Conservation (phyloP, 2,113 vertebrate genomes). For the Petromus typicus region DNA sequence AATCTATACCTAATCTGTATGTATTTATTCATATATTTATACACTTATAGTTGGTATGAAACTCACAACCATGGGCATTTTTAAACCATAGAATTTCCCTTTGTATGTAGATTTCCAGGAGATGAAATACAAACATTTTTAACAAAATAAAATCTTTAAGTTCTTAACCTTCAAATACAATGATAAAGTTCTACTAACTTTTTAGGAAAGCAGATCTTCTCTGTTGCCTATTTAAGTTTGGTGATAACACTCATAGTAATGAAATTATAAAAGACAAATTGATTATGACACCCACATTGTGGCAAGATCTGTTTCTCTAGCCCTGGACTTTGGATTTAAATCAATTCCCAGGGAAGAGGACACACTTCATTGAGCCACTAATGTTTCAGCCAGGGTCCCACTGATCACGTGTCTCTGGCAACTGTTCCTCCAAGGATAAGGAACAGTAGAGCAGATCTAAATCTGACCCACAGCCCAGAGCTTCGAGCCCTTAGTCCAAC, state of each 20-base stretch:
- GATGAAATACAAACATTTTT: background rate
- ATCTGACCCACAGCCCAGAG: background rate
- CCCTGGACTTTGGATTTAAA: background rate
- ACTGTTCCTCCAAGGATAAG: background rate
- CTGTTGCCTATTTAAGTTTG: background rate
- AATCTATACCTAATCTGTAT: background rate
- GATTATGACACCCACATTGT: background rate
- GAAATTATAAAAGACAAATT: background rate
- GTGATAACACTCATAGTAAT: background rate
- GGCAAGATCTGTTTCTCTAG: background rate
- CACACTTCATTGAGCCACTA: background rate
- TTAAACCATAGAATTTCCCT: background rate
- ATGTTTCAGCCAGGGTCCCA: background rate
- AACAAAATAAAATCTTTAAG: background rate
- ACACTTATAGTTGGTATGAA: conserved; percentile 32
- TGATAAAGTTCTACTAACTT: background rate
- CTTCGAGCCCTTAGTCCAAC: background rate
- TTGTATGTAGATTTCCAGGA: conserved; percentile 45
- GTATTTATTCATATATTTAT: background rate
- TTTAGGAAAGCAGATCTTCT: background rate
- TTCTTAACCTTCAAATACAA: conserved; percentile 45
- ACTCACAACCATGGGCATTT: background rate
- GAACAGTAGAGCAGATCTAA: background rate
- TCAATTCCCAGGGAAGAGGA: background rate
- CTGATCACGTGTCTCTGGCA: background rate